Evolutionary conservation across 1,140 invertebrate genomes (phyloP).

Genomic region (Drosophila grimshawi): DNA sequence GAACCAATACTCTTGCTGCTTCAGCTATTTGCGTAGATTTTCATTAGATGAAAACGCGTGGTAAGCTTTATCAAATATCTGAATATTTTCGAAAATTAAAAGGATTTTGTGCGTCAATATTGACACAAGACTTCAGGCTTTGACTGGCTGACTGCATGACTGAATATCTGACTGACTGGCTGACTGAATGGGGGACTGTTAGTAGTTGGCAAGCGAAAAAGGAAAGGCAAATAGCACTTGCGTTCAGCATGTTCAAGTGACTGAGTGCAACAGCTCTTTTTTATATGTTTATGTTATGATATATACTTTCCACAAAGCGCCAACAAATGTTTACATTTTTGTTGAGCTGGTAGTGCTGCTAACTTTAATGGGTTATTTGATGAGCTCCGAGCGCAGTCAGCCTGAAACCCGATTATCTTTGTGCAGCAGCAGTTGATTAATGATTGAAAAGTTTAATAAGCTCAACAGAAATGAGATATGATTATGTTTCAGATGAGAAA

Average conservation of each 20-base stretch:
- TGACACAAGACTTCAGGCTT: slow-evolving; percentile 72
- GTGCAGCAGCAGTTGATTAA: slow-evolving; percentile 1
- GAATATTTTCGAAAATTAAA: slow-evolving; percentile 78
- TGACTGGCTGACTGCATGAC: slow-evolving; percentile 10
- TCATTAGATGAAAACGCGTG: slow-evolving; percentile 69
- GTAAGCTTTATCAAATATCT: slow-evolving; percentile 37
- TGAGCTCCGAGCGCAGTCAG: slow-evolving; percentile 1
- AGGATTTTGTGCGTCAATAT: slow-evolving; percentile 77
- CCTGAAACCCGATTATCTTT: slow-evolving; percentile 4
- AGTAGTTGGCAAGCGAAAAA: slow-evolving; percentile 20
- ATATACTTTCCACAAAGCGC: slow-evolving; percentile 14
- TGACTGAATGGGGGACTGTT: slow-evolving; percentile 19
- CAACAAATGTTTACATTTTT: slow-evolving; percentile 27
- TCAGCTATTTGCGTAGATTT: slow-evolving; percentile 60
- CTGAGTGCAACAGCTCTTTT: slow-evolving; percentile 28
- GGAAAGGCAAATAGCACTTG: slow-evolving; percentile 30
- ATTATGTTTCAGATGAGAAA: not conserved
- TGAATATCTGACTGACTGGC: slow-evolving; percentile 12
- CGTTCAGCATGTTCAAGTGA: slow-evolving; percentile 31
- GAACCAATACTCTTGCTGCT: not conserved
- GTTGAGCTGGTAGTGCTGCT: slow-evolving; percentile 4
- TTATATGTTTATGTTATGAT: slow-evolving; percentile 31
- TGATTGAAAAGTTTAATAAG: not conserved
- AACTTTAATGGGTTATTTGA: slow-evolving; percentile 32
- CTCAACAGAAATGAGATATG: not conserved